Evolutionary conservation across 2,888 invertebrate genomes (phyloP).

Genomic region (Drosophila diplacantha): DNA sequence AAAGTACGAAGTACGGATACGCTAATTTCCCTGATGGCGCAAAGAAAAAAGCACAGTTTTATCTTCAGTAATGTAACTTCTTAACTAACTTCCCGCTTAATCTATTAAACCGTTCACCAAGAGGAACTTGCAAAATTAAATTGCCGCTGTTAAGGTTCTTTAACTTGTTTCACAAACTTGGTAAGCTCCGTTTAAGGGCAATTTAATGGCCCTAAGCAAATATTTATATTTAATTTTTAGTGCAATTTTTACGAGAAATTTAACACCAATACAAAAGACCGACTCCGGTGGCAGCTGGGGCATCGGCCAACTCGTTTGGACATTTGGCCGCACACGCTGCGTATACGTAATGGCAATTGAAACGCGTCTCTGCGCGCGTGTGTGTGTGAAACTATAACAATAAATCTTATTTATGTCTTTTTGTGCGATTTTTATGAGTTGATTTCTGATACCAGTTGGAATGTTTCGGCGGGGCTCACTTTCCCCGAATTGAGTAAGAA

Average conservation of each 20-base stretch:
- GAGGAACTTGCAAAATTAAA: constrained; percentile 8
- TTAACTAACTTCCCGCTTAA: neutral
- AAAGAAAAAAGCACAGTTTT: neutral
- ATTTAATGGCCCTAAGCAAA: constrained; percentile 44
- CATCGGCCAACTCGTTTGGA: constrained; percentile 25
- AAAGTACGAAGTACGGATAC: constrained; percentile 10
- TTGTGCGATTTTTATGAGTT: constrained; percentile 70
- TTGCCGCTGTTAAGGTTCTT: neutral
- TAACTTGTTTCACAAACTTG: constrained; percentile 9
- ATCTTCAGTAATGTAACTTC: constrained; percentile 1
- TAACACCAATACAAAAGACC: constrained; percentile 53
- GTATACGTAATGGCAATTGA: constrained; percentile 52
- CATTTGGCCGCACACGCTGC: constrained; percentile 33
- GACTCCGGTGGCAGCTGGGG: constrained; percentile 18
- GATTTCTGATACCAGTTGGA: constrained; percentile 53
- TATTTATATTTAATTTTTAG: constrained; percentile 60
- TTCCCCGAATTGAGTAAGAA: constrained; percentile 43
- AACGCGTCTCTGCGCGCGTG: constrained; percentile 12
- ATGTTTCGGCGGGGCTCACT: constrained; percentile 23
- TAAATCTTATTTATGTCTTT: constrained; percentile 69
- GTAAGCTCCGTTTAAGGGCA: constrained; percentile 30
- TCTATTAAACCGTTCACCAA: neutral
- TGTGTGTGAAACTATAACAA: constrained; percentile 54
- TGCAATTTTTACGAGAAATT: constrained; percentile 59
- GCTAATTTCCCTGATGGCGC: neutral